These are phyloP conservation scores for Hermetia illucens DNA, from an alignment of 1,140 invertebrate species.

Conservation along the genomic window DNA sequence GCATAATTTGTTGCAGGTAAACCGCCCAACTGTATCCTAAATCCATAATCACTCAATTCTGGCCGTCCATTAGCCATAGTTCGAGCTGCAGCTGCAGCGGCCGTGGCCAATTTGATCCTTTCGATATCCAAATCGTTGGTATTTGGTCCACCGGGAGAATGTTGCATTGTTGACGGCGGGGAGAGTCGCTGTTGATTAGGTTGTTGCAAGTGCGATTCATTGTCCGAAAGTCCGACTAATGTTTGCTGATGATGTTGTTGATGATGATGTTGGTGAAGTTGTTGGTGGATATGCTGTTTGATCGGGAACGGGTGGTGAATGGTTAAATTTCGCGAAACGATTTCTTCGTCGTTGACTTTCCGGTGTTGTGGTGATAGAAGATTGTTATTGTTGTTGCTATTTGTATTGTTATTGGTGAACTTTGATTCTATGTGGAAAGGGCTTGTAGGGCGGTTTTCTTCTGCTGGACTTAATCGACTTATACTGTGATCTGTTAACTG, in stretches of 20 bases:
- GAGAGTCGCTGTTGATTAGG: background rate
- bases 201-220: background rate
- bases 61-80: constrained; percentile 14
- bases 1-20: constrained; percentile 27
- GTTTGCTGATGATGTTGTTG: background rate
- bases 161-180: background rate
- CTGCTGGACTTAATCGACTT: constrained; percentile 20
- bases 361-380: constrained; percentile 5
- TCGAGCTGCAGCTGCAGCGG: constrained; percentile 12
- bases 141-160: background rate
- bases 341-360: constrained; percentile 5
- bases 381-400: background rate
- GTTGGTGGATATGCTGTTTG: background rate
- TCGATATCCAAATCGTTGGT: constrained; percentile 19
- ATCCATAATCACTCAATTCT: constrained; percentile 29
- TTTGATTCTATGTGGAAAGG: background rate
- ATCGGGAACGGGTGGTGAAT: constrained; percentile 11
- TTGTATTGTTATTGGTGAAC: background rate
- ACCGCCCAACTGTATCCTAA: constrained; percentile 29
- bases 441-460: constrained; percentile 2
- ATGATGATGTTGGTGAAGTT: constrained; percentile 7
- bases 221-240: no score
- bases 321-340: background rate
- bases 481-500: constrained; percentile 23
- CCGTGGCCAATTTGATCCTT: constrained; percentile 26